Evolutionary conservation across 2,113 vertebrate genomes (phyloP).

Genomic region (Tretioscincus oriximinensis): DNA sequence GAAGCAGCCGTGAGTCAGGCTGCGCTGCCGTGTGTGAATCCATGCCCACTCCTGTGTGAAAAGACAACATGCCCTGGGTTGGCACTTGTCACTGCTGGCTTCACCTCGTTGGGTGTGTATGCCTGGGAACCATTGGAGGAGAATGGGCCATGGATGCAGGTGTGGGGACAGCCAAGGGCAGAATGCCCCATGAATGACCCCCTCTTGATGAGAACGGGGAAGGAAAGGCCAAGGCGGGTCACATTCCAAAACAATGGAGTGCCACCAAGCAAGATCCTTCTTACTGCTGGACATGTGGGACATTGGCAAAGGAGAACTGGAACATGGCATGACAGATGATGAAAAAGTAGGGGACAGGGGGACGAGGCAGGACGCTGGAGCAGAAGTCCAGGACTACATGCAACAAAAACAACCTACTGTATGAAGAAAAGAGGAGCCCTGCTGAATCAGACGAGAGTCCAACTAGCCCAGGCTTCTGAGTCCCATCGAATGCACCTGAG

Average conservation of each 20-base stretch:
- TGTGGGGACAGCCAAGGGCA: neutral
- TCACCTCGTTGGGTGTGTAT: constrained; percentile 59
- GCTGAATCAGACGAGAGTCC: too few relatives aligned
- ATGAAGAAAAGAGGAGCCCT: too few relatives aligned
- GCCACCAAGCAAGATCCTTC: neutral
- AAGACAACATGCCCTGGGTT: constrained; percentile 64
- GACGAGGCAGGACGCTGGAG: neutral
- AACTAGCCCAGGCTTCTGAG: too few relatives aligned
- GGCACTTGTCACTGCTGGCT: constrained; percentile 47
- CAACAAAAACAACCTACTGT: neutral
- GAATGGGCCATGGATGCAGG: neutral
- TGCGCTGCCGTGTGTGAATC: constrained; percentile 27
- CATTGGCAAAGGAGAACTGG: neutral
- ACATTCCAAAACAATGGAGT: neutral
- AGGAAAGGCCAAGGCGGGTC: neutral
- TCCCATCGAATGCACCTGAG: too few relatives aligned
- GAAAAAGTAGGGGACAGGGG: neutral
- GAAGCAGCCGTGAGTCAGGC: constrained; percentile 25
- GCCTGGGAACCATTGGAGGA: constrained; percentile 52
- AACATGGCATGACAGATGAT: neutral
- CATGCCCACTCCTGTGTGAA: constrained; percentile 53
- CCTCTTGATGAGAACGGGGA: neutral
- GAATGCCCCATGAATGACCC: neutral
- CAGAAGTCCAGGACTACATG: neutral
- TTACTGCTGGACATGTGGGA: neutral